Conservation (phyloP, 37 sponge, comb jelly and placozoan genomes). For the Oopsacas minuta region DNA sequence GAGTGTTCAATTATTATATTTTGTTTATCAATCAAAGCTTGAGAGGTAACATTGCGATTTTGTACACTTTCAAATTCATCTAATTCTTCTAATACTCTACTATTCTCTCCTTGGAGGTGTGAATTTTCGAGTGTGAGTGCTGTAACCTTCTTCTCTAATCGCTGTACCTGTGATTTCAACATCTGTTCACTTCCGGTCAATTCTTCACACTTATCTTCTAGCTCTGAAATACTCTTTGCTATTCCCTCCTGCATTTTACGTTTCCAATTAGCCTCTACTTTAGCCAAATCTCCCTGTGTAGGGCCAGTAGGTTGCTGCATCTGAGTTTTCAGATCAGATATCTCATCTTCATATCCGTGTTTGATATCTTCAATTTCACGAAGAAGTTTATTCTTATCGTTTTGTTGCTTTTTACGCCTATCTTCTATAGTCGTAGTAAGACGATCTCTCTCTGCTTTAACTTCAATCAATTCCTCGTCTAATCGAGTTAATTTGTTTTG, state of each 20-base stretch:
- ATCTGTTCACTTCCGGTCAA: neutral
- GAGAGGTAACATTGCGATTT: neutral
- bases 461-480: neutral
- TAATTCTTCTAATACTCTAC: neutral
- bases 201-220: neutral
- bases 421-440: neutral
- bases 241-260: neutral
- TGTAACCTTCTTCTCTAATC: neutral
- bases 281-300: neutral
- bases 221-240: neutral
- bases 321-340: neutral
- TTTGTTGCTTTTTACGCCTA: neutral
- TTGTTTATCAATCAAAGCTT: neutral
- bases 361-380: neutral
- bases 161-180: neutral
- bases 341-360: neutral
- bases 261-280: neutral
- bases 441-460: neutral
- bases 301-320: constrained; percentile 11
- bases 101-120: neutral
- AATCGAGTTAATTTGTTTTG: neutral
- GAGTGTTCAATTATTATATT: neutral
- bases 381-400: neutral
- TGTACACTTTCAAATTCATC: constrained; percentile 3
- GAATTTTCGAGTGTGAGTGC: neutral